A percentile compares a stretch with the other conserved stretches of the same genome.
Evolutionary conservation across 1,140 invertebrate genomes (phyloP).

Genomic region (Meteorus sp.): DNA sequence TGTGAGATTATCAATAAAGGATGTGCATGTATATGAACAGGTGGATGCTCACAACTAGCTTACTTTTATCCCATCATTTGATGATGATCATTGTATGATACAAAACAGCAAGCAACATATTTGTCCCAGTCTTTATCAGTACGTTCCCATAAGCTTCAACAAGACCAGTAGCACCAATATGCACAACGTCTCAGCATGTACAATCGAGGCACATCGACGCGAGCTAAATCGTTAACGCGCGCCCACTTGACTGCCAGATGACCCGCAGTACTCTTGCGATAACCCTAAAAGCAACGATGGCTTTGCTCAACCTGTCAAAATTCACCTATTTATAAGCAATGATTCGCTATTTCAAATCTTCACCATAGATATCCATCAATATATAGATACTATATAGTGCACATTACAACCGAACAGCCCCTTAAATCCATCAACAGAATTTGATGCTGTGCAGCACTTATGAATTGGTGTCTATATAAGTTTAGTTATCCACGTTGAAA

Average conservation of each 20-base stretch:
- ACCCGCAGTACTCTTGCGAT: conserved; percentile 55
- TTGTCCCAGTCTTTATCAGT: conserved; percentile 52
- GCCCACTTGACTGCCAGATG: conserved; percentile 61
- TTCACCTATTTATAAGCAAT: conserved; percentile 57
- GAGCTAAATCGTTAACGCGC: conserved; percentile 39
- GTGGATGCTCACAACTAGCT: not conserved
- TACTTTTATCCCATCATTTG: not conserved
- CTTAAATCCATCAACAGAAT: no score
- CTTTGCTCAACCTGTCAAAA: conserved; percentile 56
- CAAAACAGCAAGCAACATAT: not conserved
- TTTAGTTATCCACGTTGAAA: no score
- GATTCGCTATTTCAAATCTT: conserved; percentile 38
- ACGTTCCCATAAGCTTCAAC: conserved; percentile 54
- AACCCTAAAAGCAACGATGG: conserved; percentile 58
- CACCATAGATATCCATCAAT: conserved; percentile 1
- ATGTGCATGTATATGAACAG: not conserved
- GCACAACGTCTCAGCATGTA: conserved; percentile 37
- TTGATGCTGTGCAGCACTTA: no score
- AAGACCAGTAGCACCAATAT: conserved; percentile 51
- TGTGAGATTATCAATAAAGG: not conserved
- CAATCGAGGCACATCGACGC: conserved; percentile 25
- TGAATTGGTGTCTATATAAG: no score
- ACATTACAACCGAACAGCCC: not conserved
- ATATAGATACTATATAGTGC: not conserved
- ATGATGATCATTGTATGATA: not conserved